phyloP scores from a whole-genome alignment of 2,888 invertebrate species.

The Ormyrus thymus region DNA sequence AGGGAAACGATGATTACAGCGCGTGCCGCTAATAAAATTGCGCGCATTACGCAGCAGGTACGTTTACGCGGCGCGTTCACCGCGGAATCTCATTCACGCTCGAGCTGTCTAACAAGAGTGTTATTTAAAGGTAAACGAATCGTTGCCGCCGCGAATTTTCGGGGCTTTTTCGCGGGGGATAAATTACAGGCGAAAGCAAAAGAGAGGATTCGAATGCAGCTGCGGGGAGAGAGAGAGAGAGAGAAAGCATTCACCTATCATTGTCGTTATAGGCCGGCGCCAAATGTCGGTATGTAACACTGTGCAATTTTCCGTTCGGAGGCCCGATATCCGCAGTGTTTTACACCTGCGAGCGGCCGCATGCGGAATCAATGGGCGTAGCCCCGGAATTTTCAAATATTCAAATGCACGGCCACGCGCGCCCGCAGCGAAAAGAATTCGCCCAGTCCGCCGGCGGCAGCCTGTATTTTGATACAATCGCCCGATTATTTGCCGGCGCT shows the following conservation, averaged over 20 bases:
- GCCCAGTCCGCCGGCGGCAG: neutral
- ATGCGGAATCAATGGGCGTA: slow-evolving; percentile 37
- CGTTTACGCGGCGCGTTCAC: neutral
- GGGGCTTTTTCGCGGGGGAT: slow-evolving; percentile 20
- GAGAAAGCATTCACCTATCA: neutral
- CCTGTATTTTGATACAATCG: neutral
- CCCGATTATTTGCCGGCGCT: neutral
- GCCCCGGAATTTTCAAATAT: slow-evolving; percentile 30
- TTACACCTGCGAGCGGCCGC: slow-evolving; percentile 34
- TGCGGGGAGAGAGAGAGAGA: neutral
- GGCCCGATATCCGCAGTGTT: slow-evolving; percentile 20
- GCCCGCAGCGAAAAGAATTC: neutral
- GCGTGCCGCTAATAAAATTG: slow-evolving; percentile 51
- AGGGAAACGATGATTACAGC: slow-evolving; percentile 47
- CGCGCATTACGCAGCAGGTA: neutral
- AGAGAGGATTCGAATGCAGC: neutral
- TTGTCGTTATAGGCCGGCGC: slow-evolving; percentile 22
- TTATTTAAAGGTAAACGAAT: slow-evolving; percentile 45
- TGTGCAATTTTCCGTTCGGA: slow-evolving; percentile 39
- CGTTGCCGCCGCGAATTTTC: slow-evolving; percentile 17
- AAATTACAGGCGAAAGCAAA: slow-evolving; percentile 10
- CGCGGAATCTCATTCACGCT: neutral
- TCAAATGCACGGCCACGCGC: slow-evolving; percentile 19
- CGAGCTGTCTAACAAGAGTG: slow-evolving; percentile 24
- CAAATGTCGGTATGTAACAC: slow-evolving; percentile 18